A percentile compares a stretch with the other conserved stretches of the same genome.
phyloP scores from a whole-genome alignment of 2,113 vertebrate genomes.

The Lampris megalopsis region DNA sequence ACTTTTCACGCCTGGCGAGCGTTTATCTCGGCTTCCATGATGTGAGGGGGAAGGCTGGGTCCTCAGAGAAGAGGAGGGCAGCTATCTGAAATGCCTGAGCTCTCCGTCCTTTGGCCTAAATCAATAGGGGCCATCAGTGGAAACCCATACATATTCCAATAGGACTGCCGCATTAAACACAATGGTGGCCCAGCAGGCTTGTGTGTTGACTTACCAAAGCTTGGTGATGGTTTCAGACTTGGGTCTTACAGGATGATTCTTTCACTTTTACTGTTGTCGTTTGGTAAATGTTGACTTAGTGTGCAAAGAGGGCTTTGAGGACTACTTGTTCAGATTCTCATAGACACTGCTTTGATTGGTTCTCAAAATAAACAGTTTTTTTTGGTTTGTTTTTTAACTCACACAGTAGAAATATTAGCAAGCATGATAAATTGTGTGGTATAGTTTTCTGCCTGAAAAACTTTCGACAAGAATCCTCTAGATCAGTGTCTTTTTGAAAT shows the following conservation, averaged over 20 bases:
- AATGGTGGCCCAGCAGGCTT: conserved; percentile 19
- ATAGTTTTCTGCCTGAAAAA: conserved; percentile 39
- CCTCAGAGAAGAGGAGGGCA: conserved; percentile 44
- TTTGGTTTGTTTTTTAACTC: not conserved
- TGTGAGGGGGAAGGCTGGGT: conserved; percentile 64
- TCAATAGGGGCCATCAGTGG: conserved; percentile 75
- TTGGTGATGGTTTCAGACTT: conserved; percentile 48
- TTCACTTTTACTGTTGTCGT: conserved; percentile 18
- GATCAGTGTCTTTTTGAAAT: conserved; percentile 65
- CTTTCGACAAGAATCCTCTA: conserved; percentile 47
- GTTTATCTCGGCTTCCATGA: conserved; percentile 79
- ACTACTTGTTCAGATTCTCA: conserved; percentile 1
- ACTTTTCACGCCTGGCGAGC: conserved; percentile 81
- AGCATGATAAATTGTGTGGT: conserved; percentile 33
- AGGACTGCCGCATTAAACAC: conserved; percentile 7
- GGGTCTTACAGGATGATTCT: conserved; percentile 20
- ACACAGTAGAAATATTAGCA: conserved; percentile 32
- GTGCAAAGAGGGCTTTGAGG: not conserved
- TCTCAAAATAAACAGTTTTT: not conserved
- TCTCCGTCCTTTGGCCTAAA: conserved; percentile 62
- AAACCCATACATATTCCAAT: conserved; percentile 52
- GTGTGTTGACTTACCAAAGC: conserved; percentile 4
- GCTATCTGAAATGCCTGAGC: conserved; percentile 49
- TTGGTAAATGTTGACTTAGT: conserved; percentile 2
- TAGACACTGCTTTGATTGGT: not conserved